phyloP scores from a whole-genome alignment of 2,888 invertebrate species.

The Oeneis ivallda region DNA sequence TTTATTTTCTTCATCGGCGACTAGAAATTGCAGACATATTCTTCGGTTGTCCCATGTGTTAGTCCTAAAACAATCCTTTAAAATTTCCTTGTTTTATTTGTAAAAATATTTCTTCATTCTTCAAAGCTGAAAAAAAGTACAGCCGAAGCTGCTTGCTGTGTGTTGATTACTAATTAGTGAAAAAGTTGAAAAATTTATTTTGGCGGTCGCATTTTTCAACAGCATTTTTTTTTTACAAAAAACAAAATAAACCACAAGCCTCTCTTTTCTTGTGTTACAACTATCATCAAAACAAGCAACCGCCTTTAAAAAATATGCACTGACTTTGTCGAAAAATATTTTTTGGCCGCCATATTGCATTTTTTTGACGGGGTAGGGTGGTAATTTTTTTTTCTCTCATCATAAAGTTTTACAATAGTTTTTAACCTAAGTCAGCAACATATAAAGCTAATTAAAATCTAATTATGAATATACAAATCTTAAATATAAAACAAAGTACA shows the following conservation, averaged over 20 bases:
- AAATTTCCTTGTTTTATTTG: background rate
- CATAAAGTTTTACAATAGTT: constrained; percentile 49
- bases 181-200: constrained; percentile 59
- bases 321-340: constrained; percentile 72
- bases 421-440: constrained; percentile 58
- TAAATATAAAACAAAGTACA: constrained; percentile 42
- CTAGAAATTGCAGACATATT: background rate
- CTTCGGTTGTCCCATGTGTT: background rate
- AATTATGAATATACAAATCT: constrained; percentile 50
- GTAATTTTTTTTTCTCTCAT: constrained; percentile 46
- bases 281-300: constrained; percentile 49
- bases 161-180: constrained; percentile 44
- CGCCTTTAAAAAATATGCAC: constrained; percentile 63
- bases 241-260: constrained; percentile 61
- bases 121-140: constrained; percentile 36
- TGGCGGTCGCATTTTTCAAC: constrained; percentile 63
- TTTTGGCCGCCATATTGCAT: constrained; percentile 54
- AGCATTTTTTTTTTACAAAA: constrained; percentile 64
- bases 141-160: constrained; percentile 33
- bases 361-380: constrained; percentile 47
- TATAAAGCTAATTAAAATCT: constrained; percentile 45
- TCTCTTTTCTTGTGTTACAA: constrained; percentile 76
- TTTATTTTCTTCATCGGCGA: background rate
- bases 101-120: background rate
- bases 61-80: background rate